Percentiles rank a stretch among this genome's conserved stretches.
Conservation (phyloP, 2,113 vertebrate species). For the Argyrosomus japonicus region DNA sequence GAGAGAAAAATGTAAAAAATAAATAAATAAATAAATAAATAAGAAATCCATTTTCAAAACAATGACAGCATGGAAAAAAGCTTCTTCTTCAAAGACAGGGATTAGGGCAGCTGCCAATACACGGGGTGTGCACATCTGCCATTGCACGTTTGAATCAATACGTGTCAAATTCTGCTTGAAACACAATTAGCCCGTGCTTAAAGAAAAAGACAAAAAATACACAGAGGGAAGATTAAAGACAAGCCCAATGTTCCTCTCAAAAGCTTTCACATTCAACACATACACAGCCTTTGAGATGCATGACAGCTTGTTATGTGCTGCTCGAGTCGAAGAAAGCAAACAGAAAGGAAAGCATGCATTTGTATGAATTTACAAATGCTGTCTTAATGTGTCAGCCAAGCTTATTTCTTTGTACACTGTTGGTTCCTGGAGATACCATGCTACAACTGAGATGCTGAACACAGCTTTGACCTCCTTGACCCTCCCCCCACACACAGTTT, state of each 20-base stretch:
- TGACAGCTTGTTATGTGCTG: constrained; percentile 68
- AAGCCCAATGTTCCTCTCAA: constrained; percentile 54
- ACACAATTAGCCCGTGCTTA: constrained; percentile 74
- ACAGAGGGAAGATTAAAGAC: constrained; percentile 68
- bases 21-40: not conserved
- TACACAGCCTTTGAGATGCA: constrained; percentile 40
- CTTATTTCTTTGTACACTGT: constrained; percentile 38
- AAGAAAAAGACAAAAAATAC: constrained; percentile 62
- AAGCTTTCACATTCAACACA: constrained; percentile 49
- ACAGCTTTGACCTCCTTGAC: constrained; percentile 60
- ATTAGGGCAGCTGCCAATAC: constrained; percentile 75
- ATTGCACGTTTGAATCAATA: constrained; percentile 76
- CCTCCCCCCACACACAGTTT: constrained; percentile 39
- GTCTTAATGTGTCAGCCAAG: constrained; percentile 53
- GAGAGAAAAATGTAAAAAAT: not conserved
- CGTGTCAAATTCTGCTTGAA: constrained; percentile 78
- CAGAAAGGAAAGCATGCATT: constrained; percentile 48
- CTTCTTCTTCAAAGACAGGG: constrained; percentile 67
- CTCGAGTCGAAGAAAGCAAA: constrained; percentile 54
- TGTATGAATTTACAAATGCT: constrained; percentile 54
- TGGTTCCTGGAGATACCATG: constrained; percentile 45
- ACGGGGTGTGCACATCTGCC: constrained; percentile 51
- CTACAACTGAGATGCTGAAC: constrained; percentile 5
- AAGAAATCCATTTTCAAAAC: constrained; percentile 53
- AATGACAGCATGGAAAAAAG: constrained; percentile 62